Conservation (phyloP, 2,113 vertebrate species). For the Lophotis ruficrista region DNA sequence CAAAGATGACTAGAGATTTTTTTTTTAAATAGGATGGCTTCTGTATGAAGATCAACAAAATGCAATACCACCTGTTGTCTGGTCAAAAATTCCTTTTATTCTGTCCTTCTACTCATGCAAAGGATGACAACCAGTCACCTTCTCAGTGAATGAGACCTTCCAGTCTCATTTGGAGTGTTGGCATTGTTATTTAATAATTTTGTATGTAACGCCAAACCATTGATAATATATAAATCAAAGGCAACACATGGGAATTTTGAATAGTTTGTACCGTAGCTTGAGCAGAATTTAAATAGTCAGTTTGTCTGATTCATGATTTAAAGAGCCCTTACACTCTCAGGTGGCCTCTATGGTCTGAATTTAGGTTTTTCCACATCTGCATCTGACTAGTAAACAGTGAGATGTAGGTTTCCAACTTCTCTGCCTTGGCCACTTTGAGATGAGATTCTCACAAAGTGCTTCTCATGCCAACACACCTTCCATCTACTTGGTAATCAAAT, state of each 20-base stretch:
- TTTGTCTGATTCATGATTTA: not conserved
- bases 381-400: not conserved
- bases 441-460: not conserved
- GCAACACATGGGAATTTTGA: not conserved
- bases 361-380: not conserved
- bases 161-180: not conserved
- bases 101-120: not conserved
- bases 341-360: not conserved
- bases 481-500: not conserved
- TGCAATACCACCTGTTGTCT: not conserved
- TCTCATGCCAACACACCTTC: not conserved
- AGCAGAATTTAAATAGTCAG: not conserved
- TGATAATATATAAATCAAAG: not conserved
- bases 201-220: not conserved
- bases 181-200: not conserved
- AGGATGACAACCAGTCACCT: not conserved
- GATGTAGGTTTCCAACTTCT: not conserved
- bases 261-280: not conserved
- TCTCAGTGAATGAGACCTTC: too few relatives aligned
- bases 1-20: not conserved
- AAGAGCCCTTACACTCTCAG: not conserved
- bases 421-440: not conserved
- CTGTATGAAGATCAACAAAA: not conserved
- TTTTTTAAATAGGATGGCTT: not conserved
- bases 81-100: not conserved